A percentile compares a stretch with the other conserved stretches of the same genome.
Evolutionary conservation across 2,113 vertebrate genomes (phyloP).

Genomic region (Paramisgurnus dabryanus): DNA sequence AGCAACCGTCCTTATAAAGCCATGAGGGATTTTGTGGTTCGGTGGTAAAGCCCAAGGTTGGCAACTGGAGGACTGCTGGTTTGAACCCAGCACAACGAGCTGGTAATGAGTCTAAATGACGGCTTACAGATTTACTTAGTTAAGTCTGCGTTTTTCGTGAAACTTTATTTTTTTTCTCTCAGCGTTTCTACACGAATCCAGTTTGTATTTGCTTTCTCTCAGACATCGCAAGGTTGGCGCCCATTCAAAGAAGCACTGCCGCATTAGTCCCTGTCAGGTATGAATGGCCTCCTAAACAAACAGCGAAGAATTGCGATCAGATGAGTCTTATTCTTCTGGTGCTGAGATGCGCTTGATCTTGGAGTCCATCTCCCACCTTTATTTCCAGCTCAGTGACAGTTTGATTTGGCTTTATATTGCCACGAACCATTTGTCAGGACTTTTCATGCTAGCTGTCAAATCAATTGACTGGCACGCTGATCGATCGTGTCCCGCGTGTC

Average conservation of each 20-base stretch:
- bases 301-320: conserved; percentile 49
- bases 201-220: conserved; percentile 40
- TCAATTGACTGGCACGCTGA: conserved; percentile 59
- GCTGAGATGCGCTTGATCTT: conserved; percentile 21
- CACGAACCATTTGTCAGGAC: conserved; percentile 57
- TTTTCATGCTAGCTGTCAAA: conserved; percentile 60
- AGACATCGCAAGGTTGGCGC: conserved; percentile 50
- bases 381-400: conserved; percentile 38
- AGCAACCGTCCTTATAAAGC: neutral
- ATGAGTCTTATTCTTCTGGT: conserved; percentile 49
- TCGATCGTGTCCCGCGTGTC: conserved; percentile 65
- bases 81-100: neutral
- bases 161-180: conserved; percentile 27
- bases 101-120: neutral
- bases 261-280: conserved; percentile 60
- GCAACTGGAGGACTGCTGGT: neutral
- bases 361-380: conserved; percentile 18
- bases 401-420: conserved; percentile 56
- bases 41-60: neutral
- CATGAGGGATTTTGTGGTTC: neutral
- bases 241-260: conserved; percentile 51
- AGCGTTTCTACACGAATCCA: conserved; percentile 50
- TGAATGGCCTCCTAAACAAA: conserved; percentile 56
- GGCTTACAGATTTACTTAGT: neutral
- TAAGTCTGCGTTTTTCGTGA: neutral